Evolutionary conservation across 2,113 vertebrate species (phyloP).

Genomic region (Eira barbara): DNA sequence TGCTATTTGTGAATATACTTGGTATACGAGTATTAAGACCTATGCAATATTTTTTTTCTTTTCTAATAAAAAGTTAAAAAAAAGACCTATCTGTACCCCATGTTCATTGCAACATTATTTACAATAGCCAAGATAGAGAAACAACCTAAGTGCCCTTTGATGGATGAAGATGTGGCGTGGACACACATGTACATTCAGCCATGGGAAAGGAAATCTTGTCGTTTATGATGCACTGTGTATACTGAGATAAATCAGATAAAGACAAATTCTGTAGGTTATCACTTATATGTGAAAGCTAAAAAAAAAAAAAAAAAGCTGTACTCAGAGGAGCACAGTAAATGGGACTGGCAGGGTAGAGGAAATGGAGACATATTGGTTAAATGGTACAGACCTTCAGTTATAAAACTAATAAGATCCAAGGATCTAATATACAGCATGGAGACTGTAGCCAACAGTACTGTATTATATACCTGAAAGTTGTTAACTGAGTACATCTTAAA

Average conservation of each 20-base stretch:
- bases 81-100: background rate
- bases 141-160: background rate
- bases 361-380: background rate
- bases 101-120: background rate
- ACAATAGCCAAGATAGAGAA: background rate
- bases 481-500: background rate
- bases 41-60: slow-evolving; percentile 89
- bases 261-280: background rate
- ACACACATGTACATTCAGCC: background rate
- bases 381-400: background rate
- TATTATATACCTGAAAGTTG: background rate
- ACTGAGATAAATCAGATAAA: background rate
- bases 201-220: background rate
- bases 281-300: background rate
- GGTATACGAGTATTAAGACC: slow-evolving; percentile 87
- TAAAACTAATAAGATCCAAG: background rate
- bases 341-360: too few species aligned
- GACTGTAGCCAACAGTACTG: background rate
- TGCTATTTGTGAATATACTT: slow-evolving; percentile 87
- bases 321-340: background rate
- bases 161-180: background rate
- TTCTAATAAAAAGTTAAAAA: slow-evolving; percentile 84
- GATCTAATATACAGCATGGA: background rate
- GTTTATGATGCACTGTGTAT: background rate
- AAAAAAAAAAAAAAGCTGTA: background rate